Percentiles rank a stretch among this genome's conserved stretches.
These are phyloP conservation scores for Neoscelio sp. DNA, from an alignment of 2,888 invertebrate species.

Conservation along the genomic window DNA sequence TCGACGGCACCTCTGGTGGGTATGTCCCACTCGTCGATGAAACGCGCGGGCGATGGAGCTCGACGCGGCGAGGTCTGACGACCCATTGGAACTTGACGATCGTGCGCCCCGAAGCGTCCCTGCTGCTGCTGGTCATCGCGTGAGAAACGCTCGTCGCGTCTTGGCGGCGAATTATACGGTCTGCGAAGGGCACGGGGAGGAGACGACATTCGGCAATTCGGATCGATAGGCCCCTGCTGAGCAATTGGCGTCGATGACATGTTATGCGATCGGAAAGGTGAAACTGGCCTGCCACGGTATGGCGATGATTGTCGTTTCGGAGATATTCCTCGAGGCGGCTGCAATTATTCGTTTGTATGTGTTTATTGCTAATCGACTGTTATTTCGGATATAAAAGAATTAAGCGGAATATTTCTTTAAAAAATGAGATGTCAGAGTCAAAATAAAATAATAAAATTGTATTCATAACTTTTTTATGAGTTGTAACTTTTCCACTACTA, in stretches of 20 bases:
- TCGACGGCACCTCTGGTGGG: conserved; percentile 78
- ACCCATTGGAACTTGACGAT: conserved; percentile 35
- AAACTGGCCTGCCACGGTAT: conserved; percentile 45
- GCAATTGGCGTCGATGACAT: conserved; percentile 67
- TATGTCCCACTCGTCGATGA: conserved; percentile 80
- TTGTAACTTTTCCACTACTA: background rate
- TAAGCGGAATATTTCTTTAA: no score
- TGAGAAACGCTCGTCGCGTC: conserved; percentile 50
- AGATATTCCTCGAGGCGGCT: conserved; percentile 53
- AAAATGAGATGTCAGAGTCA: no score
- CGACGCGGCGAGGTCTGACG: conserved; percentile 69
- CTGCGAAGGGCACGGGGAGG: conserved; percentile 58
- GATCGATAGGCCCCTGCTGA: conserved; percentile 41
- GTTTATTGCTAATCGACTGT: no score
- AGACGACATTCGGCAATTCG: conserved; percentile 63
- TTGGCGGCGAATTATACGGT: conserved; percentile 64
- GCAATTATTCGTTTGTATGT: conserved; percentile 33
- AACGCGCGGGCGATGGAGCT: conserved; percentile 70
- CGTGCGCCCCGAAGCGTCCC: conserved; percentile 29
- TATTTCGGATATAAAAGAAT: background rate
- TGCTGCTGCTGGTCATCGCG: conserved; percentile 25
- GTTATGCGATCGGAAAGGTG: conserved; percentile 58
- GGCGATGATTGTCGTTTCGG: conserved; percentile 56
- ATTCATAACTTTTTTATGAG: background rate
- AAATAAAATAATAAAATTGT: no score